Percentiles rank a stretch among this genome's conserved stretches.
Evolutionary conservation across 2,113 vertebrate genomes (phyloP).

Genomic region (Mungos mungo): DNA sequence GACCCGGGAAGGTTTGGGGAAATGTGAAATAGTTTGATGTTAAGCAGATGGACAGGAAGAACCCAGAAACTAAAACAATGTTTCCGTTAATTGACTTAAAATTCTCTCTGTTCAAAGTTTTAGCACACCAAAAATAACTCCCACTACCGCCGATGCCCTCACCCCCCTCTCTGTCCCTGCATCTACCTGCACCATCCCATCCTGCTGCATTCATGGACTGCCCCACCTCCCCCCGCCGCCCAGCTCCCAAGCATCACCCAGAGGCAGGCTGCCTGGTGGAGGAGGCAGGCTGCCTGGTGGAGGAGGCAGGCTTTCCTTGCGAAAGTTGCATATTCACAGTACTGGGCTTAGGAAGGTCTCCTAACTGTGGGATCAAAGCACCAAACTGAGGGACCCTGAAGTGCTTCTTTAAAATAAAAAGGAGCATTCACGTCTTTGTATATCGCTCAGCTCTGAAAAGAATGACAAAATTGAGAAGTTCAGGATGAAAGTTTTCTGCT

Average conservation of each 20-base stretch:
- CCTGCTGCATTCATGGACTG: rapidly evolving
- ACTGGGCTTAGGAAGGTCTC: neutral
- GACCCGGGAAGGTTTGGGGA: neutral
- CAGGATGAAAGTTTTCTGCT: neutral
- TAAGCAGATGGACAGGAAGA: neutral
- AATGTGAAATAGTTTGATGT: neutral
- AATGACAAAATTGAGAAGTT: neutral
- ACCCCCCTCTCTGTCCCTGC: neutral
- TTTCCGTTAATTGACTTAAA: neutral
- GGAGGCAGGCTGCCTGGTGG: neutral
- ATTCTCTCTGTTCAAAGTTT: neutral
- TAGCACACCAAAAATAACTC: neutral
- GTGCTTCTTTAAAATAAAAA: neutral
- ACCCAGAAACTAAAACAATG: neutral
- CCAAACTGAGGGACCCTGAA: neutral
- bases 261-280: neutral
- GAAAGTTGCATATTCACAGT: neutral
- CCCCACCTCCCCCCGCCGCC: rapidly evolving
- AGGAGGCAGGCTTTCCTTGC: rapidly evolving
- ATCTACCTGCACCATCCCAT: rapidly evolving
- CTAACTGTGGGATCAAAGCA: neutral
- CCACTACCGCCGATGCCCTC: rapidly evolving
- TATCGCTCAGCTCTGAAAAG: neutral
- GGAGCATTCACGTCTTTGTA: rapidly evolving
- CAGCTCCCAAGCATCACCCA: neutral